Conservation (phyloP, 2,888 invertebrate species). For the Ormyrus thymus region DNA sequence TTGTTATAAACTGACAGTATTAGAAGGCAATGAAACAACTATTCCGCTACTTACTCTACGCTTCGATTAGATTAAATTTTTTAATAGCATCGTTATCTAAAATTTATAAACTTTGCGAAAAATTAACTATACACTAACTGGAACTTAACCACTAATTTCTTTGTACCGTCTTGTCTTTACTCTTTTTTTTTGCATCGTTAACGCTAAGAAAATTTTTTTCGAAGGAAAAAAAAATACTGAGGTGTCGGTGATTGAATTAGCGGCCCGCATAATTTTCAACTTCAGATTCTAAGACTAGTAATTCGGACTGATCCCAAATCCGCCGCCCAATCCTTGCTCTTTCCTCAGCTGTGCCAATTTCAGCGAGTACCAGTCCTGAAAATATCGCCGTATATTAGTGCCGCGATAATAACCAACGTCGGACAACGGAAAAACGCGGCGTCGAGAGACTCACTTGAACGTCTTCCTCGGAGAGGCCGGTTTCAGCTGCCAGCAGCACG, state of each 20-base stretch:
- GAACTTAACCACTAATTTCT: conserved; percentile 47
- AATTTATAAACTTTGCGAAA: conserved; percentile 12
- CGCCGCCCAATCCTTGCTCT: conserved; percentile 72
- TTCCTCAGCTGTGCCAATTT: conserved; percentile 73
- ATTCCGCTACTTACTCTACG: conserved; percentile 1
- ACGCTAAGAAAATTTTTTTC: conserved; percentile 17
- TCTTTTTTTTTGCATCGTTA: conserved; percentile 2
- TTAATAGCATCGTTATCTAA: conserved; percentile 13
- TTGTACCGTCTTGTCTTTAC: conserved; percentile 39
- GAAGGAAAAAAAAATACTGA: conserved; percentile 49
- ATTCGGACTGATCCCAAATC: conserved; percentile 57
- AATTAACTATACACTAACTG: conserved; percentile 28
- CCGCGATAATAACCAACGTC: background rate
- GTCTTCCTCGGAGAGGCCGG: conserved; percentile 75
- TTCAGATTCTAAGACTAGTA: conserved; percentile 31
- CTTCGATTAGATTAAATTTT: background rate
- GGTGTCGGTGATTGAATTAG: conserved; percentile 31
- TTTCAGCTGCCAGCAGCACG: conserved; percentile 76
- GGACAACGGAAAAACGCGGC: too few species aligned
- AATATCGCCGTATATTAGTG: background rate
- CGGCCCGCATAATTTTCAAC: background rate
- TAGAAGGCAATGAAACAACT: background rate
- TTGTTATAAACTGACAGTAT: background rate
- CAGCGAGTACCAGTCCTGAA: conserved; percentile 72
- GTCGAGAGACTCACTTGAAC: conserved; percentile 75